These are phyloP conservation scores for Accipiter virgatus DNA, from an alignment of 2,113 vertebrate genomes.

Conservation along the genomic window DNA sequence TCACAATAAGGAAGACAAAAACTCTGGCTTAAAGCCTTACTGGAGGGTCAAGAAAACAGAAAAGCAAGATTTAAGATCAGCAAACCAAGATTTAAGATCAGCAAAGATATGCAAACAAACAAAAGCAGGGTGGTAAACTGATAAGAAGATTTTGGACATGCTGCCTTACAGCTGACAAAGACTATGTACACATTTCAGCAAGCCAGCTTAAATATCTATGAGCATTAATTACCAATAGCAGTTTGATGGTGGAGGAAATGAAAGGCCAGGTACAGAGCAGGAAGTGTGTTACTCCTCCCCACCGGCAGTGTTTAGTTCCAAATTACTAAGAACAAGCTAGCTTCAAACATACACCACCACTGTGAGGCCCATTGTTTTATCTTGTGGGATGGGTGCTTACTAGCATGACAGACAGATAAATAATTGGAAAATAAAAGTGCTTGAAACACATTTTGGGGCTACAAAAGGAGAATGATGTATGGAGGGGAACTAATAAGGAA, in stretches of 20 bases:
- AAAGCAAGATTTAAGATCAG: background rate
- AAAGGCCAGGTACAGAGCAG: slow-evolving; percentile 4
- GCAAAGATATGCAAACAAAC: background rate
- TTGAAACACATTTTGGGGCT: background rate
- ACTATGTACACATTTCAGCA: background rate
- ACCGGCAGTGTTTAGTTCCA: slow-evolving; percentile 10
- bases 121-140: background rate
- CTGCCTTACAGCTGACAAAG: background rate
- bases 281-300: background rate
- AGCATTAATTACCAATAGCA: background rate
- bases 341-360: background rate
- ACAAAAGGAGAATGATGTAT: slow-evolving; percentile 7
- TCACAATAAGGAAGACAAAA: background rate
- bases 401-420: background rate
- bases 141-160: background rate
- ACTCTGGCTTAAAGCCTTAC: background rate
- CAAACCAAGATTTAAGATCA: background rate
- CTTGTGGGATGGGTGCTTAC: background rate
- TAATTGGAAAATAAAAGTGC: slow-evolving; percentile 11
- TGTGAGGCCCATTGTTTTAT: background rate
- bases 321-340: background rate
- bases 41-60: background rate
- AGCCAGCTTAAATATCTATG: background rate
- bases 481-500: slow-evolving; percentile 24
- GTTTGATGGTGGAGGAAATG: background rate